Conservation (phyloP, 2,797 vertebrate species). For the Arrhamphus sclerolepis region DNA sequence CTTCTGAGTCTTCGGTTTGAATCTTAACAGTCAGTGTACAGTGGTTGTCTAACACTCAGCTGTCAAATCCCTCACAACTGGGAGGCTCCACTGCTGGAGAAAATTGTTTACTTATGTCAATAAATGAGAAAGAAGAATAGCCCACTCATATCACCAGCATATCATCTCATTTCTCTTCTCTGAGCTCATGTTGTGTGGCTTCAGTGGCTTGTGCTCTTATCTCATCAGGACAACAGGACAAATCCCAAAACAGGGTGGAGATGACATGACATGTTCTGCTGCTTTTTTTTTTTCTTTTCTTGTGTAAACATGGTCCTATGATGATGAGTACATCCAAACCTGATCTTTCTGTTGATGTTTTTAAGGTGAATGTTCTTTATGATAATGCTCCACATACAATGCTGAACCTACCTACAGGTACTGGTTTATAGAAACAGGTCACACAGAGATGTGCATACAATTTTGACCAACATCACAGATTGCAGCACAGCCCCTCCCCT, state of each 20-base stretch:
- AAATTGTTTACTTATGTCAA: constrained; percentile 70
- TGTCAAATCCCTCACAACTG: constrained; percentile 57
- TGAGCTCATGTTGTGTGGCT: constrained; percentile 29
- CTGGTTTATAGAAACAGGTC: constrained; percentile 41
- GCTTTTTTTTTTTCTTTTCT: constrained; percentile 5
- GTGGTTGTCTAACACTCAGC: constrained; percentile 44
- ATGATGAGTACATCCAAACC: constrained; percentile 26
- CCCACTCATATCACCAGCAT: constrained; percentile 60
- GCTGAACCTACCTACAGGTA: constrained; percentile 25
- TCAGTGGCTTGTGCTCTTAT: constrained; percentile 25
- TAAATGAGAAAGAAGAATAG: constrained; percentile 64
- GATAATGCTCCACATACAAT: constrained; percentile 25
- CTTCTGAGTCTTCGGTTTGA: not conserved
- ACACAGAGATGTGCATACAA: constrained; percentile 36
- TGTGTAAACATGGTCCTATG: not conserved
- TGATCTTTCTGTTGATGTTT: constrained; percentile 22
- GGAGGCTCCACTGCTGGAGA: constrained; percentile 53
- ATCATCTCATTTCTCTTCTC: constrained; percentile 37
- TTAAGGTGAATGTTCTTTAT: constrained; percentile 6
- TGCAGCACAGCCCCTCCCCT: constrained; percentile 47
- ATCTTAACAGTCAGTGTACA: constrained; percentile 19
- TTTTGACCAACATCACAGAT: constrained; percentile 49
- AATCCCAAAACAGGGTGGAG: not conserved
- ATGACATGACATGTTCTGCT: constrained; percentile 13
- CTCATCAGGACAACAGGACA: constrained; percentile 3